Evolutionary conservation across 2,113 vertebrate genomes (phyloP).

Genomic region (Maccullochella peelii): DNA sequence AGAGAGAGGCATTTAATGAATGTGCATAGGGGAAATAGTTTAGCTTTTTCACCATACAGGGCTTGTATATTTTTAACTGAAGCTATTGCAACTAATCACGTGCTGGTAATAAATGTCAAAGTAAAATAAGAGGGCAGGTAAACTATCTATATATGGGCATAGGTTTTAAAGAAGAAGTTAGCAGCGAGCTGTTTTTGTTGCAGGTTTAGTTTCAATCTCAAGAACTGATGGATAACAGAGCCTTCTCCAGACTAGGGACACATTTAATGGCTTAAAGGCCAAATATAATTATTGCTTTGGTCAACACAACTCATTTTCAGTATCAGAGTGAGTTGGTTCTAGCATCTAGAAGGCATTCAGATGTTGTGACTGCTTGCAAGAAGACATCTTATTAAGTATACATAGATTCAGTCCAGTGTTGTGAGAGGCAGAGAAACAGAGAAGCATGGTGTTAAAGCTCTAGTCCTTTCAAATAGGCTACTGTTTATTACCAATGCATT

Average conservation of each 20-base stretch:
- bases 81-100: slow-evolving; percentile 9
- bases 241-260: not conserved
- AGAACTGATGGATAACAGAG: slow-evolving; percentile 36
- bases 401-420: not conserved
- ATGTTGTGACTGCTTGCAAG: too few species aligned
- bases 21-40: not conserved
- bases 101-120: slow-evolving; percentile 15
- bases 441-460: too few species aligned
- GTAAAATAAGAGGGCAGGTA: slow-evolving; percentile 5
- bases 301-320: not conserved
- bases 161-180: slow-evolving; percentile 5
- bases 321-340: not conserved
- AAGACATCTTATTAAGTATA: too few species aligned
- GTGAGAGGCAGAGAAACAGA: too few species aligned
- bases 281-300: not conserved
- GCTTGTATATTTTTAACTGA: not conserved
- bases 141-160: slow-evolving; percentile 32
- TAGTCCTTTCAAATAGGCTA: not conserved
- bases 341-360: not conserved
- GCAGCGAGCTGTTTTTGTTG: slow-evolving; percentile 28
- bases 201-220: slow-evolving; percentile 10
- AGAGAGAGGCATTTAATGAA: not conserved
- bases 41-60: not conserved
- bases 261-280: not conserved
- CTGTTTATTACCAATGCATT: not conserved